Evolutionary conservation across 2,113 vertebrate genomes (phyloP).

Genomic region (Anolis sagrei): DNA sequence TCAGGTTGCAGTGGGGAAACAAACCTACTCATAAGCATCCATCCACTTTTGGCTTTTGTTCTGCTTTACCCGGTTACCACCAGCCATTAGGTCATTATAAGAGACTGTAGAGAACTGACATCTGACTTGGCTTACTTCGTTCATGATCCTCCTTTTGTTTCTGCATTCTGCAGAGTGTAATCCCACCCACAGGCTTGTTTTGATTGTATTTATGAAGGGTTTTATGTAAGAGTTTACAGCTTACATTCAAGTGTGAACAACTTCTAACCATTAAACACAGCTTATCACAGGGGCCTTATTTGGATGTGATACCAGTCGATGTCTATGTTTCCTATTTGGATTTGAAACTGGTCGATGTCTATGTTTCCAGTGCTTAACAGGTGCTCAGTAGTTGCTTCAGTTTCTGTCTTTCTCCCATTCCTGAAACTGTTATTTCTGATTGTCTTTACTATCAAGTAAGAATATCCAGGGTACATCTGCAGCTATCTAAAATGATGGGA

Average conservation of each 20-base stretch:
- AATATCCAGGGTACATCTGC: not conserved
- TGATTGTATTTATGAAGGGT: too few relatives aligned
- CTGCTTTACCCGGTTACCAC: not conserved
- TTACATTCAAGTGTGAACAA: too few relatives aligned
- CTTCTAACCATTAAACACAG: too few relatives aligned
- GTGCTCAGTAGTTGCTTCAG: not conserved
- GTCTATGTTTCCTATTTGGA: too few relatives aligned
- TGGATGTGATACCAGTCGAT: too few relatives aligned
- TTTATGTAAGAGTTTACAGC: too few relatives aligned
- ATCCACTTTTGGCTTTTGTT: not conserved
- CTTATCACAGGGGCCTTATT: not conserved
- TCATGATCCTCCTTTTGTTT: too few relatives aligned
- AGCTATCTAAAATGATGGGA: not conserved
- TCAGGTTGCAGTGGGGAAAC: not conserved
- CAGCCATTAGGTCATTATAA: not conserved
- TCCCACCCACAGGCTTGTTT: too few relatives aligned
- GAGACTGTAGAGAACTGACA: not conserved
- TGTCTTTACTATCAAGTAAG: not conserved
- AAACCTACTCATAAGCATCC: not conserved
- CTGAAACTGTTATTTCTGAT: not conserved
- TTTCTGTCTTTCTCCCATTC: not conserved
- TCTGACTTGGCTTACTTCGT: too few relatives aligned
- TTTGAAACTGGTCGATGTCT: too few relatives aligned
- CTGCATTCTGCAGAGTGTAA: too few relatives aligned
- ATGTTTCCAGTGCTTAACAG: conserved; percentile 18